These are phyloP conservation scores for Xenus cinereus DNA, from an alignment of 2,113 vertebrate genomes.

Conservation along the genomic window DNA sequence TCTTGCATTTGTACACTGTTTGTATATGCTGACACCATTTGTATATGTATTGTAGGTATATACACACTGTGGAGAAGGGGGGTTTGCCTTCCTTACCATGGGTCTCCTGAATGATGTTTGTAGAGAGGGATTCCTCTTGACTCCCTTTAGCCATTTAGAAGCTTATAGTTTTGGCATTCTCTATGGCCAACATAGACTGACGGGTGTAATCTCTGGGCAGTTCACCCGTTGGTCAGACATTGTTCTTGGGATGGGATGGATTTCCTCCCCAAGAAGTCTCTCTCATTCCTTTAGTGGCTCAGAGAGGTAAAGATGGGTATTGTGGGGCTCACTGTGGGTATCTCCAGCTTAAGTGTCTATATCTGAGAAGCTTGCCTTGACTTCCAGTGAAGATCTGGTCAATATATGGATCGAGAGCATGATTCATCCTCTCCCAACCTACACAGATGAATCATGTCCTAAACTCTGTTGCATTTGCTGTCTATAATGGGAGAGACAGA, in stretches of 20 bases:
- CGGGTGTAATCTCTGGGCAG: neutral
- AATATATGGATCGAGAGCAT: neutral
- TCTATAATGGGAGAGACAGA: neutral
- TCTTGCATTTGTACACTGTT: neutral
- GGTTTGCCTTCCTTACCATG: neutral
- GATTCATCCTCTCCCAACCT: slow-evolving; percentile 7
- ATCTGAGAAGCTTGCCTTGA: neutral
- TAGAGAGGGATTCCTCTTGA: neutral
- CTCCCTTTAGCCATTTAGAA: neutral
- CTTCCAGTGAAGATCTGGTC: neutral
- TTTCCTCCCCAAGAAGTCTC: neutral
- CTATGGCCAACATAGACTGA: neutral
- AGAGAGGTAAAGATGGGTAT: neutral
- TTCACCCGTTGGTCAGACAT: neutral
- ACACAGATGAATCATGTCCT: slow-evolving; percentile 8
- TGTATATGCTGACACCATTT: neutral
- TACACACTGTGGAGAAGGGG: neutral
- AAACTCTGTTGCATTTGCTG: neutral
- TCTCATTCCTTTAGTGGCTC: neutral
- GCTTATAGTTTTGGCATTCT: rapidly evolving
- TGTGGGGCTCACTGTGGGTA: rapidly evolving
- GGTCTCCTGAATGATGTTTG: neutral
- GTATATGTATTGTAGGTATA: neutral
- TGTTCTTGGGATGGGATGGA: neutral
- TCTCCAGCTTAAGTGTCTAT: neutral